phyloP scores from a whole-genome alignment of 2,113 vertebrate genomes.

The Nannobrachium achirus region DNA sequence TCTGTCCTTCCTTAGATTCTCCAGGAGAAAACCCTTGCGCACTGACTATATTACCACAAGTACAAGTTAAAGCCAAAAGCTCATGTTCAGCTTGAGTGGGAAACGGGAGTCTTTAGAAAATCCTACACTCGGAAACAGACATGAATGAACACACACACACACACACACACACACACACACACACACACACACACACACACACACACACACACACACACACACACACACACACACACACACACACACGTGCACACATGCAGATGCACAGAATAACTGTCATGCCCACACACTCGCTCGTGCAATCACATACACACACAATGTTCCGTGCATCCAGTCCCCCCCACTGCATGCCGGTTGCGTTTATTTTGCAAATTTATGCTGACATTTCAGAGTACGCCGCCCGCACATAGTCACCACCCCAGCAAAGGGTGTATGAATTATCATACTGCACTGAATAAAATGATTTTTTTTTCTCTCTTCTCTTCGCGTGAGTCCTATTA shows the following conservation, averaged over 20 bases:
- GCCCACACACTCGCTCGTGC: conserved; percentile 19
- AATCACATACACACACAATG: conserved; percentile 32
- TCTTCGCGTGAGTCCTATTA: conserved; percentile 76
- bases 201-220: conserved; percentile 5
- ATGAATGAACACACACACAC: background rate
- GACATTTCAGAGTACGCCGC: conserved; percentile 82
- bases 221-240: conserved; percentile 30
- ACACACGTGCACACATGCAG: background rate
- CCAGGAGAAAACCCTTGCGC: conserved; percentile 8
- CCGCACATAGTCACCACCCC: conserved; percentile 76
- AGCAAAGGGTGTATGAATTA: conserved; percentile 79
- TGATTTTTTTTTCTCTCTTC: conserved; percentile 58
- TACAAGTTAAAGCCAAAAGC: conserved; percentile 45
- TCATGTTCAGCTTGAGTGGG: conserved; percentile 27
- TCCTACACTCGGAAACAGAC: background rate
- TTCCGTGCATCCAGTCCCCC: conserved; percentile 65
- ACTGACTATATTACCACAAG: conserved; percentile 39
- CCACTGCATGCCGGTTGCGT: conserved; percentile 74
- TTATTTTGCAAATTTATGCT: conserved; percentile 86
- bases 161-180: conserved; percentile 33
- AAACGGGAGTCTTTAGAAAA: conserved; percentile 30
- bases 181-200: background rate
- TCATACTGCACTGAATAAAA: conserved; percentile 80
- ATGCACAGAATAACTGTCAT: conserved; percentile 29
- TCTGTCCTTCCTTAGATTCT: background rate